A percentile compares a stretch with the other conserved stretches of the same genome.
These are phyloP conservation scores for Coreoperca whiteheadi DNA, from an alignment of 2,113 vertebrate species.

Conservation along the genomic window DNA sequence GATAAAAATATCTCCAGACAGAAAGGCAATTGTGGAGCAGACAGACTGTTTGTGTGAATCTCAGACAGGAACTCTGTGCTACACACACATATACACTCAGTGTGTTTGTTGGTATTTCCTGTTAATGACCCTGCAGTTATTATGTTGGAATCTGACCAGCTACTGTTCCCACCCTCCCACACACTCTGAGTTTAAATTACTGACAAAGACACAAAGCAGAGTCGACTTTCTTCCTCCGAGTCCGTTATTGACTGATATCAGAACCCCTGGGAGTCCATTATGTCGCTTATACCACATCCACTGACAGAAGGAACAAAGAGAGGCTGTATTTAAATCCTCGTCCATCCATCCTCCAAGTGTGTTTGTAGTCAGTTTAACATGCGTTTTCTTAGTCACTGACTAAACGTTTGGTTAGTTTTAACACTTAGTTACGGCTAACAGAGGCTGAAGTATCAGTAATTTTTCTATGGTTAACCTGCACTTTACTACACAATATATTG, in stretches of 20 bases:
- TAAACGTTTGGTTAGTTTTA: neutral
- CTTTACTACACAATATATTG: neutral
- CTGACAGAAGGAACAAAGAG: neutral
- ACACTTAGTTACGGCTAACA: no score
- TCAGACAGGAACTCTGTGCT: constrained; percentile 50
- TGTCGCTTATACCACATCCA: neutral
- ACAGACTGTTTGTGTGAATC: constrained; percentile 44
- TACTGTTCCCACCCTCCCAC: constrained; percentile 67
- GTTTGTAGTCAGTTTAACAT: neutral
- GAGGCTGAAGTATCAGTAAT: no score
- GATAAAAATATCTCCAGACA: constrained; percentile 53
- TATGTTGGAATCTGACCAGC: constrained; percentile 60
- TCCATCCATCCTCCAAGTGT: neutral
- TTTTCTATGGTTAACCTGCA: neutral
- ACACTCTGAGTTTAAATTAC: neutral
- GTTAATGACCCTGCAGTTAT: constrained; percentile 68
- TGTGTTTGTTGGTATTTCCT: constrained; percentile 76
- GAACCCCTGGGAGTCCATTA: neutral
- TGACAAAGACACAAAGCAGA: neutral
- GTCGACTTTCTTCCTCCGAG: neutral
- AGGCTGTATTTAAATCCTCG: neutral
- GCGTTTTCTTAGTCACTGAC: no score
- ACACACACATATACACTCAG: constrained; percentile 25
- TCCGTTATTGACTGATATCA: neutral
- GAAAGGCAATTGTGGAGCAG: constrained; percentile 38